phyloP scores from a whole-genome alignment of 2,888 invertebrate species.

The Campoplex nolae region DNA sequence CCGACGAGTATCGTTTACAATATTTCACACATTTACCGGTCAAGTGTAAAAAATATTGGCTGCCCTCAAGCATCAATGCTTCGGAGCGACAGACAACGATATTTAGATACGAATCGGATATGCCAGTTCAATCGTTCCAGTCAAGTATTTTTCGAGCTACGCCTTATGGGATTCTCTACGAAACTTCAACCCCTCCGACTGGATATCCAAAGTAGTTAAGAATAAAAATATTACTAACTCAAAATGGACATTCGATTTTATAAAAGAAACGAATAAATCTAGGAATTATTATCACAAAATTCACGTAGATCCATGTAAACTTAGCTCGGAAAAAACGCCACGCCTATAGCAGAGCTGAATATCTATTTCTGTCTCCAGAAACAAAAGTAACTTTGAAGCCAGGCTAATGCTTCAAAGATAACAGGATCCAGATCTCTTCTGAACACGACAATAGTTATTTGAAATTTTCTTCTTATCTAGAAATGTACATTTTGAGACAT shows the following conservation, averaged over 20 bases:
- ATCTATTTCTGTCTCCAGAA: no score
- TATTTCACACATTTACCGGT: slow-evolving; percentile 33
- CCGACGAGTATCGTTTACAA: neutral
- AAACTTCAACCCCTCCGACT: neutral
- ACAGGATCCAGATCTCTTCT: neutral
- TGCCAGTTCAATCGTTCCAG: neutral
- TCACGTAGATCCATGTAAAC: neutral
- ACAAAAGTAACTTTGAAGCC: no score
- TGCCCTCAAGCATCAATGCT: slow-evolving; percentile 13
- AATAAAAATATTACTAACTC: no score
- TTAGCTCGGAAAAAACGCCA: neutral
- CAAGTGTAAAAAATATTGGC: slow-evolving; percentile 52
- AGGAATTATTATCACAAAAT: neutral
- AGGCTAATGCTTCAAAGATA: no score
- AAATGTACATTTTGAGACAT: neutral
- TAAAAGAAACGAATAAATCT: neutral
- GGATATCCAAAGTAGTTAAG: neutral
- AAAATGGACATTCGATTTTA: neutral
- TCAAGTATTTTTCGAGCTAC: neutral
- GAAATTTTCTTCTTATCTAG: neutral
- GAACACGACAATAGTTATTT: neutral
- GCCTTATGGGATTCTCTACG: neutral
- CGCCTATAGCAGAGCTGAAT: no score
- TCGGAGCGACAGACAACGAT: neutral
- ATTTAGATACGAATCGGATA: neutral